phyloP scores from a whole-genome alignment of 2,113 vertebrate species.

The Neopipo cinnamomea region DNA sequence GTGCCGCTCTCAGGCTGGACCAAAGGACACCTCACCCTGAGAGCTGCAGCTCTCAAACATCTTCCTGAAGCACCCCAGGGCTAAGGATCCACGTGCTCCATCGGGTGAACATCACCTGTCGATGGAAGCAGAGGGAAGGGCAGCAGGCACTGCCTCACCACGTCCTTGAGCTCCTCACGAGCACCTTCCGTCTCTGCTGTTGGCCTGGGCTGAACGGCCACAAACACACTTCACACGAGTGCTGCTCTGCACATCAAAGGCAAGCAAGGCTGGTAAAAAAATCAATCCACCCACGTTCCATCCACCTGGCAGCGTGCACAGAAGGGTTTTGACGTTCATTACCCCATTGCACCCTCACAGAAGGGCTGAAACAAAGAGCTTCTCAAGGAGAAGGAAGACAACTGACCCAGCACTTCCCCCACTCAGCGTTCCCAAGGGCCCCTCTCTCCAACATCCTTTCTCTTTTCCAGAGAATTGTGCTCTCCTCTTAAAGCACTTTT shows the following conservation, averaged over 20 bases:
- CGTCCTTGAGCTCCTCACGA: neutral
- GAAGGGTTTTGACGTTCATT: accelerated
- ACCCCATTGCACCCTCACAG: neutral
- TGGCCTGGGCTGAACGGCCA: accelerated
- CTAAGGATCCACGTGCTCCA: neutral
- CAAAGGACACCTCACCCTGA: neutral
- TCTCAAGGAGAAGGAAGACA: neutral
- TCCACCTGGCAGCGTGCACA: neutral
- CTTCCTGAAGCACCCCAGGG: no score
- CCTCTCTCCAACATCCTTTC: neutral
- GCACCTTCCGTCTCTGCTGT: neutral
- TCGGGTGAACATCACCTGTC: neutral
- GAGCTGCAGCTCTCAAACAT: neutral
- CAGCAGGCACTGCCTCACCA: neutral
- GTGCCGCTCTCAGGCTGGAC: neutral
- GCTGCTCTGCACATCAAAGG: neutral
- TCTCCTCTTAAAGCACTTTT: neutral
- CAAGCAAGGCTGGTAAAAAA: neutral
- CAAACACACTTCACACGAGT: neutral
- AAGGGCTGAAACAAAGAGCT: neutral
- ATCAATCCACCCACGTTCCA: neutral
- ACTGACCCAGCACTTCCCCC: neutral
- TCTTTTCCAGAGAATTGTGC: accelerated
- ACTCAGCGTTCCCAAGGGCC: neutral
- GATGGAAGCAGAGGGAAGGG: neutral